Evolutionary conservation across 2,797 vertebrate genomes (phyloP), one percentile per base, ranked within the genome.

Genomic region (Smutsia temminckii): DNA sequence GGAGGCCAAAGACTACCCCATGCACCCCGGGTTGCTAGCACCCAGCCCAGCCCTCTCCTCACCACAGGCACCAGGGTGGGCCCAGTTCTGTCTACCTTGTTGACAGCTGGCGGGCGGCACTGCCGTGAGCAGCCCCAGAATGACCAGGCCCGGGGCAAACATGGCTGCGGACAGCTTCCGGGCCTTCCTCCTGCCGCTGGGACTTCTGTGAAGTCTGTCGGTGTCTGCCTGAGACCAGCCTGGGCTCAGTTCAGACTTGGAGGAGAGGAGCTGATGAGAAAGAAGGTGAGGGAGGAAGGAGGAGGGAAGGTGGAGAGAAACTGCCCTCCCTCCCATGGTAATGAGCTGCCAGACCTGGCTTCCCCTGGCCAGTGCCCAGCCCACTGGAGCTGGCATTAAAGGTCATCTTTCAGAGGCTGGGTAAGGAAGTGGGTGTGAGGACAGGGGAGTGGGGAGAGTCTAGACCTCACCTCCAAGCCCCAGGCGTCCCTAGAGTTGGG

Each of bases 71-170:
- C 29, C 12, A 16, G 16, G 18, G 17, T 77, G 49, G 27, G 14
- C 72, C 63, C 16, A 63, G 75, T 29, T 72, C n/a, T 27, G 2
- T 0, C 71, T 97, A 99, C 99, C 99, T 98, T 98, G 46, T 97
- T 99, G 99, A 84, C 99, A 99, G 94, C 79, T 95, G 68, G 85
- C 98, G 0, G 90, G 95, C 9, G 97, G 95, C 29, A 98, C 87
- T 0, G 5, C 51, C 0, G 97, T 61, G 17, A 99, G 95, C 91
- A 99, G 85, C 6, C 97, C 98, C 25, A 97, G 94, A 40, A 97
- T 25, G 71, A 96, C 53, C 51, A 95, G 37, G 14, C 55, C 3
- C 40, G 81, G 51, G 68, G 89, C 32, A 0, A 79, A 40, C 98
- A 99, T 99, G 93, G 25, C 94, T 64, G 34, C 9, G 49, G 77